Conservation (phyloP, 2,888 invertebrate genomes). For the Empis stercorea region DNA sequence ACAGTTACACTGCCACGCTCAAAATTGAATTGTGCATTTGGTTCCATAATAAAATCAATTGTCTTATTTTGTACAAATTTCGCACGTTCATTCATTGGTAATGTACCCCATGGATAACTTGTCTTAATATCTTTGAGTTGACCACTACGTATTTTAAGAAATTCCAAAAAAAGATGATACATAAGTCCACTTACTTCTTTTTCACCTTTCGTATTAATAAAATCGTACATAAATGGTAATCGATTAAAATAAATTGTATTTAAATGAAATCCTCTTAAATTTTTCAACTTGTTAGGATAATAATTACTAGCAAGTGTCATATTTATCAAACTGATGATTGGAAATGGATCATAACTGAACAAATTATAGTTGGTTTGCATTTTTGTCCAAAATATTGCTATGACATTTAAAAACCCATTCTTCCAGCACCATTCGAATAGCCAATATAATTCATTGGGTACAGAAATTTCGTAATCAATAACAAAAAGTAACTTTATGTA, state of each 20-base stretch:
- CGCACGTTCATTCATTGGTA: neutral
- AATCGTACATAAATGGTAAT: neutral
- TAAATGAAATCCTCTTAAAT: neutral
- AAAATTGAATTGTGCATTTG: neutral
- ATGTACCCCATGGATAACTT: neutral
- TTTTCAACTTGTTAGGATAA: neutral
- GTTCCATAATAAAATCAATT: neutral
- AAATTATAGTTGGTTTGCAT: neutral
- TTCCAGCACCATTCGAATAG: neutral
- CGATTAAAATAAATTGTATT: neutral
- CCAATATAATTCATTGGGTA: no score
- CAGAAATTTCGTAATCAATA: no score
- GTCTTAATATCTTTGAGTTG: neutral
- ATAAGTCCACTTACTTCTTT: neutral
- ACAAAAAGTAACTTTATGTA: no score
- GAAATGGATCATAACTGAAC: neutral
- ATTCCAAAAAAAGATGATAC: neutral
- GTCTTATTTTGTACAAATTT: neutral
- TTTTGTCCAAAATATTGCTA: neutral
- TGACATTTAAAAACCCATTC: neutral
- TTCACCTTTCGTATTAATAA: neutral
- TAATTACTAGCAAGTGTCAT: neutral
- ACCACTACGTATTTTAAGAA: neutral
- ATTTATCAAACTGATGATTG: neutral
- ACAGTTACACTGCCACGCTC: neutral